phyloP scores from a whole-genome alignment of 2,113 vertebrate genomes.

The Urocolius indicus region DNA sequence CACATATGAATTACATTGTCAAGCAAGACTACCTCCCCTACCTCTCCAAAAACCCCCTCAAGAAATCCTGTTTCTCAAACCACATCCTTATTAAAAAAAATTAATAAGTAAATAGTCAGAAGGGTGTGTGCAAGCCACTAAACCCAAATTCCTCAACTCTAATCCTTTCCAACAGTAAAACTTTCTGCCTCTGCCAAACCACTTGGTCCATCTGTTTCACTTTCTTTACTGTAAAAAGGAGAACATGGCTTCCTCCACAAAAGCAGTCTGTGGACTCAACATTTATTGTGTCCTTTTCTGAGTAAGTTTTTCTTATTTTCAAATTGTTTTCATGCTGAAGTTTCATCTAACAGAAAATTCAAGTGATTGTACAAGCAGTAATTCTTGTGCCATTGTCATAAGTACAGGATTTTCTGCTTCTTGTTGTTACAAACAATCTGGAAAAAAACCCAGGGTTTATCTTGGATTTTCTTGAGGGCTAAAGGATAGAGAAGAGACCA shows the following conservation, averaged over 20 bases:
- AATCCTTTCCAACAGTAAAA: slow-evolving; percentile 63
- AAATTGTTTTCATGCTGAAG: neutral
- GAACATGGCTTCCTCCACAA: neutral
- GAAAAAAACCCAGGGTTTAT: neutral
- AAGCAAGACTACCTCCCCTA: neutral
- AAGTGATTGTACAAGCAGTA: neutral
- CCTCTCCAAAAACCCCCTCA: neutral
- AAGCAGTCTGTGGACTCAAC: neutral
- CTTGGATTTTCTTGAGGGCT: neutral
- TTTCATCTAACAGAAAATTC: neutral
- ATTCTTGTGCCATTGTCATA: neutral
- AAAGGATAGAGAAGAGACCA: neutral
- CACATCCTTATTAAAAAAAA: slow-evolving; percentile 65
- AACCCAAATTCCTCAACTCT: slow-evolving; percentile 47
- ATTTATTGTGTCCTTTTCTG: neutral
- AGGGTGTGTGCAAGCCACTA: slow-evolving; percentile 54
- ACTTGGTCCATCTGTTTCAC: slow-evolving; percentile 54
- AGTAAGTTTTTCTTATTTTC: neutral
- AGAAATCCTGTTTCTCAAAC: slow-evolving; percentile 41
- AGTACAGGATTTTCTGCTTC: neutral
- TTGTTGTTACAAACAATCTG: neutral
- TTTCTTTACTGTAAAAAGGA: slow-evolving; percentile 9
- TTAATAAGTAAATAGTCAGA: slow-evolving; percentile 55
- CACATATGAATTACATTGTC: slow-evolving; percentile 9
- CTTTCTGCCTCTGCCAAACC: slow-evolving; percentile 54